phyloP scores from a whole-genome alignment of 2,113 vertebrate species.

The Scolopax mira region DNA sequence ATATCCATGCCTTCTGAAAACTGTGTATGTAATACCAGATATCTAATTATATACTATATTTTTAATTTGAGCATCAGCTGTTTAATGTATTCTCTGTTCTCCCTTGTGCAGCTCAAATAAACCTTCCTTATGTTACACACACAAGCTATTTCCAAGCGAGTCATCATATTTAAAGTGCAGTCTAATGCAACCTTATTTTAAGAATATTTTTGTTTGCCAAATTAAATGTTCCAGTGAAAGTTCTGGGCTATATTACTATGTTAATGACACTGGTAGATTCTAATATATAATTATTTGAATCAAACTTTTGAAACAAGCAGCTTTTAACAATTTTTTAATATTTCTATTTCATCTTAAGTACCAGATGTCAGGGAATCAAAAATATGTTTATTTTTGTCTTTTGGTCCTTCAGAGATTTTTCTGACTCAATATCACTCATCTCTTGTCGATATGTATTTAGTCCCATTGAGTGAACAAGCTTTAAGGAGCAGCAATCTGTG shows the following conservation, averaged over 20 bases:
- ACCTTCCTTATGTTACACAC: background rate
- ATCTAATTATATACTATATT: constrained; percentile 4
- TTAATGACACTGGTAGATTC: constrained; percentile 36
- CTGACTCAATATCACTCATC: constrained; percentile 46
- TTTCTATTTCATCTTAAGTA: constrained; percentile 67
- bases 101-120: background rate
- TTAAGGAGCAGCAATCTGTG: constrained; percentile 55
- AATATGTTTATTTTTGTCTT: constrained; percentile 69
- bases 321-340: constrained; percentile 66
- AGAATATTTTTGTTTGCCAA: constrained; percentile 49
- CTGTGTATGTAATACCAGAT: background rate
- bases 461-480: constrained; percentile 47
- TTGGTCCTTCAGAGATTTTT: constrained; percentile 66
- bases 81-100: background rate
- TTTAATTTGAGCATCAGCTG: constrained; percentile 15
- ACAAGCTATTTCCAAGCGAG: constrained; percentile 40
- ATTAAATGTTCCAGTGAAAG: constrained; percentile 25
- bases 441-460: constrained; percentile 58
- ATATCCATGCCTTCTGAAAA: background rate
- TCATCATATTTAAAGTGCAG: constrained; percentile 40
- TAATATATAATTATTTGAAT: constrained; percentile 67
- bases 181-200: constrained; percentile 58
- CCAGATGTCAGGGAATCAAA: constrained; percentile 70
- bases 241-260: constrained; percentile 12
- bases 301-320: constrained; percentile 65